Conservation (phyloP, 1,140 invertebrate genomes). For the Aplysia californica region DNA sequence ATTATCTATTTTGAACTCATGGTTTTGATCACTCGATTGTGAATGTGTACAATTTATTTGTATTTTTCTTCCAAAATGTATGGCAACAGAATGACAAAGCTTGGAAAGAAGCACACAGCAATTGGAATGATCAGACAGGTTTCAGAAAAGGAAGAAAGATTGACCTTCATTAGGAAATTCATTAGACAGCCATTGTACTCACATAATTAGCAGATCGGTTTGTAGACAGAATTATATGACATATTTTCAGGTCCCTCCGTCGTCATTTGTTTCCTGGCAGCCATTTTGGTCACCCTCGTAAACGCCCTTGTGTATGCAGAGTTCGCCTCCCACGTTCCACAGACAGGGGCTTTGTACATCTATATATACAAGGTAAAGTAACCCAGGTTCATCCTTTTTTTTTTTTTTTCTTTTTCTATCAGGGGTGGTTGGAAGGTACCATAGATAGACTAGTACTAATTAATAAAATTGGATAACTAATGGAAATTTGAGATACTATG, state of each 20-base stretch:
- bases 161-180: background rate
- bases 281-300: constrained; percentile 85
- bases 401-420: background rate
- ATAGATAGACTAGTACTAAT: no score
- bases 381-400: background rate
- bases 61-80: background rate
- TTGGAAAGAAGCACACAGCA: background rate
- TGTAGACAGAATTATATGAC: background rate
- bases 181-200: no score
- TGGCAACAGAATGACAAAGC: background rate
- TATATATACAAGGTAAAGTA: constrained; percentile 40
- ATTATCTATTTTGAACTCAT: no score
- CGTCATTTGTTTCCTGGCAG: constrained; percentile 85
- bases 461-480: no score
- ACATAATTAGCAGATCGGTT: background rate
- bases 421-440: constrained; percentile 24
- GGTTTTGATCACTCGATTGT: no score
- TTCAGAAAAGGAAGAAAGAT: background rate
- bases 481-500: no score
- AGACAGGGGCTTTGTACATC: constrained; percentile 71
- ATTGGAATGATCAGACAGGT: background rate
- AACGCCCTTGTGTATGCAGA: constrained; percentile 93
- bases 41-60: no score
- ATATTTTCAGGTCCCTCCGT: constrained; percentile 76
- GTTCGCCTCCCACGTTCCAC: constrained; percentile 88